phyloP scores from a whole-genome alignment of 23 tunicate genomes.

The Botrylloides violaceus region DNA sequence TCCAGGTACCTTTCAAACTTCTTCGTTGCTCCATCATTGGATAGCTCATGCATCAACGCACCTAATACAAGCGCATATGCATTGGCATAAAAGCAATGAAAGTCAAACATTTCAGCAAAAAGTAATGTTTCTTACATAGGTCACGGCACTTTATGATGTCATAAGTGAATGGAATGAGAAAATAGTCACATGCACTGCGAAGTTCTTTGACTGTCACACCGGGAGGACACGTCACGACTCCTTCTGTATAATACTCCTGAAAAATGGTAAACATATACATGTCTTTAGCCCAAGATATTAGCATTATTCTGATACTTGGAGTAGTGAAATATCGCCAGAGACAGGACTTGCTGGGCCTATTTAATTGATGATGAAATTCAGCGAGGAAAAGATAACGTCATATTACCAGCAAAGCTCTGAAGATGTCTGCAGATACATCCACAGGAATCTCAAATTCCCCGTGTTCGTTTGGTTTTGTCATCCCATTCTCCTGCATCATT shows the following conservation, averaged over 20 bases:
- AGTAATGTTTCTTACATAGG: slow-evolving; percentile 33
- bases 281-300: neutral
- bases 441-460: slow-evolving; percentile 88
- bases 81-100: neutral
- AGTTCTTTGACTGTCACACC: slow-evolving; percentile 73
- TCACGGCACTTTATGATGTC: slow-evolving; percentile 71
- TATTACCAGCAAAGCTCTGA: slow-evolving; percentile 81
- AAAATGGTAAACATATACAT: neutral
- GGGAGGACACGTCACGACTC: slow-evolving; percentile 82
- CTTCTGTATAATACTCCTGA: slow-evolving; percentile 92
- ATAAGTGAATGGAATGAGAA: slow-evolving; percentile 83
- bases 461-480: slow-evolving; percentile 85
- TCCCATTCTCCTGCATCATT: slow-evolving; percentile 74
- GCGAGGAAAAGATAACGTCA: neutral
- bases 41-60: slow-evolving; percentile 89
- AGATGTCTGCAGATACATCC: slow-evolving; percentile 57
- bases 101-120: neutral
- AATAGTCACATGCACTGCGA: slow-evolving; percentile 93
- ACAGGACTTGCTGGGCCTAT: too few relatives aligned
- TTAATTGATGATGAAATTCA: too few relatives aligned
- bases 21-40: slow-evolving; percentile 83
- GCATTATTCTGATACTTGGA: too few relatives aligned
- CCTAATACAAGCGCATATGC: slow-evolving; percentile 24
- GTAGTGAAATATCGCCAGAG: too few relatives aligned
- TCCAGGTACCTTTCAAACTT: slow-evolving; percentile 67